phyloP scores from a whole-genome alignment of 2,797 vertebrate genomes.

The Tenualosa thibaudeaui region DNA sequence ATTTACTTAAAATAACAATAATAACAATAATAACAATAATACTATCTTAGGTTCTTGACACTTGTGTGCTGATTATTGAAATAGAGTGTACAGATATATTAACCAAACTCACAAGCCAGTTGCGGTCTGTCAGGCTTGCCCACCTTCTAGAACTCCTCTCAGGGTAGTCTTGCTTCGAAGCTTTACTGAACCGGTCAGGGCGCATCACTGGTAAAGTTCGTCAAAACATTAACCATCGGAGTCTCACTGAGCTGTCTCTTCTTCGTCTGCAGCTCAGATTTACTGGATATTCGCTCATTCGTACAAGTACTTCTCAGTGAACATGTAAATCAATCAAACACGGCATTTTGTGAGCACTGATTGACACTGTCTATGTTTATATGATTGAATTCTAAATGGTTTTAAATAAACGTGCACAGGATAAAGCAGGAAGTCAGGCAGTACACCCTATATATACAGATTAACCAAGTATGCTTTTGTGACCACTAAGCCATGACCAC shows the following conservation, averaged over 20 bases:
- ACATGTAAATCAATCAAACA: background rate
- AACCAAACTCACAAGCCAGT: constrained; percentile 79
- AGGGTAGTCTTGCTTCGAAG: constrained; percentile 84
- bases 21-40: constrained; percentile 53
- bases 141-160: constrained; percentile 82
- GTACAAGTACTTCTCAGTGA: background rate
- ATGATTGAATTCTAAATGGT: background rate
- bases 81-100: constrained; percentile 83
- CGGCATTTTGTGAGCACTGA: background rate
- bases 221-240: background rate
- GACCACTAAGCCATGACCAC: background rate
- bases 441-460: background rate
- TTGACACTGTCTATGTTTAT: background rate
- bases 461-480: background rate
- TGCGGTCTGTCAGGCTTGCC: constrained; percentile 78
- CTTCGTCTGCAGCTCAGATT: constrained; percentile 14
- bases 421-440: background rate
- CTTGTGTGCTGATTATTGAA: constrained; percentile 80
- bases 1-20: constrained; percentile 65
- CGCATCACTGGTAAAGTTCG: constrained; percentile 57
- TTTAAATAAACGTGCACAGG: background rate
- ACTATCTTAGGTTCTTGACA: constrained; percentile 75
- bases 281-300: background rate
- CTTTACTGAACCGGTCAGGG: constrained; percentile 77
- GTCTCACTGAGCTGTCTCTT: constrained; percentile 27